Conservation (phyloP, 2,113 vertebrate genomes). For the Aphelocoma coerulescens region DNA sequence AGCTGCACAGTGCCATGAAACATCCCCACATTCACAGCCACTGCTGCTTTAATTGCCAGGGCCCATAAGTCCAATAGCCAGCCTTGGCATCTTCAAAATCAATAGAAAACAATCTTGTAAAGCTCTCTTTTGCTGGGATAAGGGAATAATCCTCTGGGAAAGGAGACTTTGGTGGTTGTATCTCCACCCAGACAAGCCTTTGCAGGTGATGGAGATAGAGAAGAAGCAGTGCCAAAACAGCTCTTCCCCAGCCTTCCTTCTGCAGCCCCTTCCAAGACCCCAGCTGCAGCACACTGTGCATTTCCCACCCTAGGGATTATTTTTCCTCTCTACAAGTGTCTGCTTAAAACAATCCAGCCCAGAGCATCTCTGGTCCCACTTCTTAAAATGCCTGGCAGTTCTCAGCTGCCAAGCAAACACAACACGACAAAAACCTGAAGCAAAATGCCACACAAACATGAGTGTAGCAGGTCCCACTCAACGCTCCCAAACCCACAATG, state of each 20-base stretch:
- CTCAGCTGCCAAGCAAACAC: background rate
- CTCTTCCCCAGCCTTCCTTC: background rate
- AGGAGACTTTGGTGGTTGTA: background rate
- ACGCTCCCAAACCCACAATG: background rate
- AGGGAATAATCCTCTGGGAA: background rate
- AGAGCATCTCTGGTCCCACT: background rate
- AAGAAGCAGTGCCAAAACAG: background rate
- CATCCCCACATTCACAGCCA: rapidly evolving
- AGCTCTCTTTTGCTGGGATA: background rate
- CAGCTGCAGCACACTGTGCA: background rate
- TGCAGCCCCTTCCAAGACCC: background rate
- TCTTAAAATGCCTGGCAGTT: background rate
- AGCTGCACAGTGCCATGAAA: background rate
- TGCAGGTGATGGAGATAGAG: background rate
- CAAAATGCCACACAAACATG: background rate
- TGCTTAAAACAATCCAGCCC: background rate
- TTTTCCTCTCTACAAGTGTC: background rate
- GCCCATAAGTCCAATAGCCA: background rate
- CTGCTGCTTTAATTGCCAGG: background rate
- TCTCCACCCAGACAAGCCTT: background rate
- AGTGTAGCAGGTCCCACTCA: background rate
- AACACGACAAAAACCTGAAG: background rate
- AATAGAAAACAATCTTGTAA: background rate
- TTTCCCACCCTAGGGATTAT: background rate
- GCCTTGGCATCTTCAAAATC: background rate